Conservation (phyloP, 2,797 vertebrate species). For the Etheostoma nigrum region DNA sequence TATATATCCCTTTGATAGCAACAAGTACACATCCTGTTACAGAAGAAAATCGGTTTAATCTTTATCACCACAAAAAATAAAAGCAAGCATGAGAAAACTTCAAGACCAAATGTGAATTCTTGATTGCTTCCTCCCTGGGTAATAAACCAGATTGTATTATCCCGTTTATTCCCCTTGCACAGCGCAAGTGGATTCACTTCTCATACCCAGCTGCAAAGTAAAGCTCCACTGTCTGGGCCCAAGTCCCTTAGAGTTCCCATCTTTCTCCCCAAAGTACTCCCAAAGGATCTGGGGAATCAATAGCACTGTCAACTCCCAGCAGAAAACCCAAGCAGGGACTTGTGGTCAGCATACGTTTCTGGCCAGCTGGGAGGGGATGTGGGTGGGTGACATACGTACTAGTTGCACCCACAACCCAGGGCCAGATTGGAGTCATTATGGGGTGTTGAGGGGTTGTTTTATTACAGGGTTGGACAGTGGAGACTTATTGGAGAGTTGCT, state of each 20-base stretch:
- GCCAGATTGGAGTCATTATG: slow-evolving; percentile 79
- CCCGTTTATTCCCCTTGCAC: slow-evolving; percentile 15
- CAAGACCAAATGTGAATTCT: slow-evolving; percentile 40
- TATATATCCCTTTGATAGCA: background rate
- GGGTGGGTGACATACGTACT: slow-evolving; percentile 69
- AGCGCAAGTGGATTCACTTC: slow-evolving; percentile 15
- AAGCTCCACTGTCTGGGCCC: slow-evolving; percentile 20
- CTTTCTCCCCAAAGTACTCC: slow-evolving; percentile 34
- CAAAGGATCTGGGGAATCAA: slow-evolving; percentile 49
- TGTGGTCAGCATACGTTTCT: slow-evolving; percentile 69
- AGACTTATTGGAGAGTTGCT: slow-evolving; percentile 69
- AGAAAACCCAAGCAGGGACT: slow-evolving; percentile 52
- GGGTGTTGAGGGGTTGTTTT: slow-evolving; percentile 79
- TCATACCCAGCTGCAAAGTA: slow-evolving; percentile 18
- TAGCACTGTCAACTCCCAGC: slow-evolving; percentile 44
- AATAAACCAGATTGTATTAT: slow-evolving; percentile 52
- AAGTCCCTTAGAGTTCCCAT: slow-evolving; percentile 13
- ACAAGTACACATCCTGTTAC: background rate
- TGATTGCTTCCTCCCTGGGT: slow-evolving; percentile 41
- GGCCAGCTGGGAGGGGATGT: slow-evolving; percentile 69
- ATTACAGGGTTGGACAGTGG: slow-evolving; percentile 71
- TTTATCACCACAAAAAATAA: slow-evolving; percentile 11
- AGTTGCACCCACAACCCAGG: slow-evolving; percentile 71
- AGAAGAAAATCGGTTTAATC: background rate
- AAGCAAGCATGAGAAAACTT: slow-evolving; percentile 22